These are phyloP conservation scores for Sinelater perroti DNA, from an alignment of 2,888 invertebrate genomes.

Conservation along the genomic window DNA sequence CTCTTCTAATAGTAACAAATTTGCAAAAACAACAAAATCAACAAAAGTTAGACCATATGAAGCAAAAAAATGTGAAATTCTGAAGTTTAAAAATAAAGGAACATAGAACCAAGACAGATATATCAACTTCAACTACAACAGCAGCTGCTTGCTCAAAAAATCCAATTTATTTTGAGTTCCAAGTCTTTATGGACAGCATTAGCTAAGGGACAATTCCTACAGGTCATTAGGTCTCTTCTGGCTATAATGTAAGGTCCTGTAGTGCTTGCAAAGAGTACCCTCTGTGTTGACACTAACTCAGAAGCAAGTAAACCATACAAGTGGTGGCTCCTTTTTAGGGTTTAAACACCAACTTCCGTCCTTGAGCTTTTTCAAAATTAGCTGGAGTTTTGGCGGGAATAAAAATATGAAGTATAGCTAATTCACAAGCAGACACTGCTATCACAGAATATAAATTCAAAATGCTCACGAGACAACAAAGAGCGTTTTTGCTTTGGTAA, in stretches of 20 bases:
- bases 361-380: conserved; percentile 61
- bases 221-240: conserved; percentile 65
- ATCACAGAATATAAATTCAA: conserved; percentile 68
- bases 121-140: conserved; percentile 72
- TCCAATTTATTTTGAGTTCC: conserved; percentile 76
- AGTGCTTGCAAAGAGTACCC: conserved; percentile 69
- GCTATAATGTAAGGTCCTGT: conserved; percentile 66
- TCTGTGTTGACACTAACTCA: conserved; percentile 67
- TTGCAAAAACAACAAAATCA: too few relatives aligned
- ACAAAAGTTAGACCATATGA: too few relatives aligned
- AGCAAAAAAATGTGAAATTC: too few relatives aligned
- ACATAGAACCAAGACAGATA: conserved; percentile 73
- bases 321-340: conserved; percentile 67
- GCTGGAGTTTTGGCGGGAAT: conserved; percentile 62
- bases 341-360: conserved; percentile 63
- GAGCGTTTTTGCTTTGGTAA: conserved; percentile 45
- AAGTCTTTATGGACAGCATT: conserved; percentile 70
- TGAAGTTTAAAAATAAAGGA: too few relatives aligned
- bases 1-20: too few relatives aligned
- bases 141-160: conserved; percentile 65
- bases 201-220: conserved; percentile 79
- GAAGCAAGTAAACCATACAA: conserved; percentile 68
- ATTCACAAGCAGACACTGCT: conserved; percentile 63
- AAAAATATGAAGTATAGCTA: conserved; percentile 60
- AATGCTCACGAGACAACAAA: conserved; percentile 59